Evolutionary conservation across 2,888 invertebrate genomes (phyloP).

Genomic region (Pseudococcus longispinus): DNA sequence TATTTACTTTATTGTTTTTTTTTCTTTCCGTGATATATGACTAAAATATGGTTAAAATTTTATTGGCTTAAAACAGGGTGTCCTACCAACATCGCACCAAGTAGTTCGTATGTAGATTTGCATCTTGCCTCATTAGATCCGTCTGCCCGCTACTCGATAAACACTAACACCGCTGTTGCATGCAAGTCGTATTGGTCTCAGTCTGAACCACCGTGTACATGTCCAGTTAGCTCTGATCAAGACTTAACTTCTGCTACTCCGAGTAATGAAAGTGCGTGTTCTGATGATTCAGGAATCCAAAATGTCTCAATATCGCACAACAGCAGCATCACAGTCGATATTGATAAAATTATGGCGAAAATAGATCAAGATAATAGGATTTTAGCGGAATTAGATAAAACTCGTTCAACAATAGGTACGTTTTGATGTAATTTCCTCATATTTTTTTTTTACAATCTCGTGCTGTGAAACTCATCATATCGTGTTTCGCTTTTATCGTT

Average conservation of each 20-base stretch:
- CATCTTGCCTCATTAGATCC: constrained; percentile 57
- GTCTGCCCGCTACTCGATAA: constrained; percentile 50
- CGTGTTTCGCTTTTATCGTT: too few relatives aligned
- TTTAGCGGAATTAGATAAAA: constrained; percentile 87
- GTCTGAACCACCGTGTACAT: constrained; percentile 51
- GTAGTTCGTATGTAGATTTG: constrained; percentile 58
- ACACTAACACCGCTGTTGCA: constrained; percentile 52
- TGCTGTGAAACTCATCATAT: too few relatives aligned
- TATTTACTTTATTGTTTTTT: background rate
- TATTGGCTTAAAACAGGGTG: constrained; percentile 58
- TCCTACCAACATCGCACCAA: constrained; percentile 54
- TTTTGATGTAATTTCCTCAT: background rate
- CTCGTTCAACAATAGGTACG: constrained; percentile 71
- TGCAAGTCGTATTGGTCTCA: constrained; percentile 52
- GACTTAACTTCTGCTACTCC: constrained; percentile 53
- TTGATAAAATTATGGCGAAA: constrained; percentile 93
- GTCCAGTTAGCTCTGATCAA: constrained; percentile 54
- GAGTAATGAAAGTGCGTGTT: constrained; percentile 55
- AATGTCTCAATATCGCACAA: constrained; percentile 51
- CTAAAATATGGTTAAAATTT: constrained; percentile 39
- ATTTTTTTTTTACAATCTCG: too few relatives aligned
- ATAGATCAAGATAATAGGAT: constrained; percentile 88
- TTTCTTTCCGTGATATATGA: background rate
- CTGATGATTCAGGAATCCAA: constrained; percentile 53
- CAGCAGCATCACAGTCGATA: constrained; percentile 69